Conservation (phyloP, 2,888 invertebrate species). For the Ormyrus rosae region DNA sequence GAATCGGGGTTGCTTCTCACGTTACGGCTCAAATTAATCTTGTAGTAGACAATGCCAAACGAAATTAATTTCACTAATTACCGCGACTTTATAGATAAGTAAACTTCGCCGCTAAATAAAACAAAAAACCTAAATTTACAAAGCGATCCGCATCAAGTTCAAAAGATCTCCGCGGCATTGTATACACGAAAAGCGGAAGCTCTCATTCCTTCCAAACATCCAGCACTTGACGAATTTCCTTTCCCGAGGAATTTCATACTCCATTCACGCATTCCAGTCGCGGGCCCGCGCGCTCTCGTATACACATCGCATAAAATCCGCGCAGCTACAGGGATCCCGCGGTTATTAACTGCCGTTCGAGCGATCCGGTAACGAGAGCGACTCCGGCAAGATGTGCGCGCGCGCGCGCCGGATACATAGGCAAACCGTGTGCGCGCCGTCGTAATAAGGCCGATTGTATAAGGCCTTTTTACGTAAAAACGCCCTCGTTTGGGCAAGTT, state of each 20-base stretch:
- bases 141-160: no score
- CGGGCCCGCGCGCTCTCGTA: neutral
- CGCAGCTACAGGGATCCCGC: neutral
- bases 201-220: no score
- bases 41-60: no score
- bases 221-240: no score
- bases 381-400: neutral
- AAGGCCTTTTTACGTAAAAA: constrained; percentile 57
- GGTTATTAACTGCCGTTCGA: constrained; percentile 28
- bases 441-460: constrained; percentile 52
- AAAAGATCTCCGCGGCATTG: no score
- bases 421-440: neutral
- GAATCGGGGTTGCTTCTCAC: no score
- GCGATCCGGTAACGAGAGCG: constrained; percentile 13
- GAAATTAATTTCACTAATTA: no score
- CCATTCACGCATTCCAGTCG: neutral
- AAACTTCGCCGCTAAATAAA: no score
- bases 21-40: no score
- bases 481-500: constrained; percentile 49
- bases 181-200: no score
- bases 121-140: no score
- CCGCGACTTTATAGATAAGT: no score
- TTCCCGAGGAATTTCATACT: neutral
- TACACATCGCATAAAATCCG: neutral
- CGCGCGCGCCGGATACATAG: neutral